phyloP scores from a whole-genome alignment of 2,797 vertebrate species.

The Phrynocephalus forsythii region DNA sequence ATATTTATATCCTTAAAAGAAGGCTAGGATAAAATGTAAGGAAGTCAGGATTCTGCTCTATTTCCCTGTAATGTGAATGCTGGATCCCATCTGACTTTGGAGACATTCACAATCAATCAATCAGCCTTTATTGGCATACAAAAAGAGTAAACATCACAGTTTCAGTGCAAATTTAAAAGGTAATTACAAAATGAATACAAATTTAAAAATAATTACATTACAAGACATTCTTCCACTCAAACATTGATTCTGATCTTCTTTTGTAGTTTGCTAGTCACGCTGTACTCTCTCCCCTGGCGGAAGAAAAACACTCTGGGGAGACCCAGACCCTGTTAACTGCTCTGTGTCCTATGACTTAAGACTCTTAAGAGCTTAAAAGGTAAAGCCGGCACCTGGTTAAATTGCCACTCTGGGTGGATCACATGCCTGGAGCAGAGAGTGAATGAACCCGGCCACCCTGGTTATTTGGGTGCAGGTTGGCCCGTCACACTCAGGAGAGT shows the following conservation, averaged over 20 bases:
- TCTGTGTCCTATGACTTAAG: background rate
- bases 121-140: too few relatives aligned
- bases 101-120: too few relatives aligned
- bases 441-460: slow-evolving; percentile 11
- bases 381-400: rapidly evolving
- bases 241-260: too few relatives aligned
- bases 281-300: background rate
- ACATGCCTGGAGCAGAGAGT: background rate
- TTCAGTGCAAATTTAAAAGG: too few relatives aligned
- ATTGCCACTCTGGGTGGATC: rapidly evolving
- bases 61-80: background rate
- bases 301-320: background rate
- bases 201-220: too few relatives aligned
- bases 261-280: background rate
- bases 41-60: background rate
- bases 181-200: too few relatives aligned
- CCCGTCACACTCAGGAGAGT: background rate
- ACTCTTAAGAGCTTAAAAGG: background rate
- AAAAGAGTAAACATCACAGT: too few relatives aligned
- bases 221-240: too few relatives aligned
- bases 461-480: background rate
- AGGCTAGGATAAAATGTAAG: background rate
- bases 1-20: background rate
- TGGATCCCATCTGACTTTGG: background rate
- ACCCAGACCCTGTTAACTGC: background rate